Evolutionary conservation across 2,797 vertebrate species (phyloP).

Genomic region (Neopelma chrysocephalum): DNA sequence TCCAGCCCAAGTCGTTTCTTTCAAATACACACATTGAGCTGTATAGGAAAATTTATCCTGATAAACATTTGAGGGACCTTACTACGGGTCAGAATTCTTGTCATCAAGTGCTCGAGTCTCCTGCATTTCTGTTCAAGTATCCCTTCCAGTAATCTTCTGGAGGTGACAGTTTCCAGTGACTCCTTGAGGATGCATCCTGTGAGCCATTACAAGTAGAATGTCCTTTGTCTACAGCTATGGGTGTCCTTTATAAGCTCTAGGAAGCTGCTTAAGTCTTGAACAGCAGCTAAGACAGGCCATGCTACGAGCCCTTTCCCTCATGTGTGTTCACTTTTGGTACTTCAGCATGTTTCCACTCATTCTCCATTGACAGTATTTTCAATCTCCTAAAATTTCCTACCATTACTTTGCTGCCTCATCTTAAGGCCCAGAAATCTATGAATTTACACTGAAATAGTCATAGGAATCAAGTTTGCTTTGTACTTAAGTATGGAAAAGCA

Average conservation of each 20-base stretch:
- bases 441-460: not conserved
- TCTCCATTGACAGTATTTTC: not conserved
- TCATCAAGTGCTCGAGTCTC: not conserved
- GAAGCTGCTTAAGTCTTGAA: not conserved
- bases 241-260: not conserved
- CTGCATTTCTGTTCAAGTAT: not conserved
- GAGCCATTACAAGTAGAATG: not conserved
- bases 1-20: not conserved
- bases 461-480: not conserved
- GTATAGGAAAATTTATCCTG: not conserved
- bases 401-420: not conserved
- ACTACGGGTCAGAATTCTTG: not conserved
- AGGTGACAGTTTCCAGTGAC: not conserved
- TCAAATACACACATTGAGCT: not conserved
- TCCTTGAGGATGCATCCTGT: not conserved
- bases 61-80: not conserved
- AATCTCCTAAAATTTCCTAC: not conserved
- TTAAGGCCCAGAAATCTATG: not conserved
- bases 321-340: not conserved
- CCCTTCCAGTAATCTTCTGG: not conserved
- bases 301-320: not conserved
- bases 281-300: not conserved
- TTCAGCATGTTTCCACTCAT: not conserved
- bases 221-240: not conserved
- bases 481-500: not conserved